These are phyloP conservation scores for Morphnarchus princeps DNA, from an alignment of 2,113 vertebrate genomes.

Conservation along the genomic window DNA sequence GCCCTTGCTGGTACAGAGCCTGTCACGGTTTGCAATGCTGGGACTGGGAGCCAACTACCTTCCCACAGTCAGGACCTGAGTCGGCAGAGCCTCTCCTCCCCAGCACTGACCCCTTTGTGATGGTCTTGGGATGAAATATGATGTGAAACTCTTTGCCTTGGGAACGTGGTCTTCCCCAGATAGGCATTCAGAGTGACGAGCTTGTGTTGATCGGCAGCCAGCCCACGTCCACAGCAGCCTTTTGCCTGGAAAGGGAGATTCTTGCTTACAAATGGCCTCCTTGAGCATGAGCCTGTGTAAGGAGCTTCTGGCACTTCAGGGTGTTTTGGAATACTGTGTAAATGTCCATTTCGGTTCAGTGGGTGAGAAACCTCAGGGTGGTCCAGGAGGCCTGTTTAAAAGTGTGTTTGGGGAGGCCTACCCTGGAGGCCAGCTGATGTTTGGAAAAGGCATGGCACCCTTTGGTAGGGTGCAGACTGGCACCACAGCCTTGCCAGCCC, in stretches of 20 bases:
- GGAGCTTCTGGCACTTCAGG: background rate
- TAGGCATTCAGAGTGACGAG: rapidly evolving
- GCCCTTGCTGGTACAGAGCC: background rate
- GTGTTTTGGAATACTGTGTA: background rate
- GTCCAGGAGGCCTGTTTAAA: too few relatives aligned
- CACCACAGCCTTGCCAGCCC: background rate
- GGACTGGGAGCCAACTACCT: background rate
- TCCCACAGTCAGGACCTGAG: background rate
- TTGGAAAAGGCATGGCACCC: background rate
- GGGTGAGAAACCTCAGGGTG: background rate
- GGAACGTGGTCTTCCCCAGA: background rate
- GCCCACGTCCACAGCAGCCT: background rate
- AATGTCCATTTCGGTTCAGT: background rate
- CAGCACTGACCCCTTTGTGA: background rate
- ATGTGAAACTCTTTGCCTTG: background rate
- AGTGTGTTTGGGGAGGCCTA: too few relatives aligned
- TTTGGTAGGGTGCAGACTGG: background rate
- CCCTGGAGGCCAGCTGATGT: background rate
- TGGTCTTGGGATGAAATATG: background rate
- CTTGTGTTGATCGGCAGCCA: background rate
- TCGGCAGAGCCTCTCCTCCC: background rate
- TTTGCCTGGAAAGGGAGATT: background rate
- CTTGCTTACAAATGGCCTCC: background rate
- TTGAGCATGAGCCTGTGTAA: background rate
- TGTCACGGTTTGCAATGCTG: rapidly evolving